phyloP scores from a whole-genome alignment of 2,113 vertebrate genomes.

The Pomatostomus ruficeps region DNA sequence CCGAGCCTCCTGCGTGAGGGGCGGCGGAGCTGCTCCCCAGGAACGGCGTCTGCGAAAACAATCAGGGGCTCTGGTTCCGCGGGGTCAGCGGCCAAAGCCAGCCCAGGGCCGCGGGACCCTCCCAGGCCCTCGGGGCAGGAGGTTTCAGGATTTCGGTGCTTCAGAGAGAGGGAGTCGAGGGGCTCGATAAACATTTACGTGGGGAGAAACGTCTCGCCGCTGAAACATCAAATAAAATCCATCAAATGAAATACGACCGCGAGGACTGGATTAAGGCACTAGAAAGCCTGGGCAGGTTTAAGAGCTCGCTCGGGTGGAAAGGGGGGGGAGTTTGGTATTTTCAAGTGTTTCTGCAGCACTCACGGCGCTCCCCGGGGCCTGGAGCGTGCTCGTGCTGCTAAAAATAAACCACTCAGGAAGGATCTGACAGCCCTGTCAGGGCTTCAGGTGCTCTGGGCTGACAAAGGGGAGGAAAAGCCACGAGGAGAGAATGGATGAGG shows the following conservation, averaged over 20 bases:
- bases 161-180: not conserved
- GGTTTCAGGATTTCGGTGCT: not conserved
- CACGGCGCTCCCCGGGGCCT: not conserved
- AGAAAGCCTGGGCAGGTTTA: not conserved
- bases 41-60: not conserved
- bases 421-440: not conserved
- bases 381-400: not conserved
- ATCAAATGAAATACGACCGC: fast-evolving
- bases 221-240: not conserved
- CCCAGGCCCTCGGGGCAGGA: not conserved
- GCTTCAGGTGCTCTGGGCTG: not conserved
- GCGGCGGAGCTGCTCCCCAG: not conserved
- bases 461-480: not conserved
- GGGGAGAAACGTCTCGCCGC: fast-evolving
- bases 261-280: not conserved
- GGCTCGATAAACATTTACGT: fast-evolving
- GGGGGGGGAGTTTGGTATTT: not conserved
- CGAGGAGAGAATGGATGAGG: not conserved
- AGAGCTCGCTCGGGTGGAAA: not conserved
- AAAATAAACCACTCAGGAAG: not conserved
- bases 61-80: not conserved
- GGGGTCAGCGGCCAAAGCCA: not conserved
- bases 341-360: not conserved
- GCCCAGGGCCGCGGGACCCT: fast-evolving
- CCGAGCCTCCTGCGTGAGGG: not conserved